phyloP scores from a whole-genome alignment of 2,888 invertebrate species.

The Spisula solida region DNA sequence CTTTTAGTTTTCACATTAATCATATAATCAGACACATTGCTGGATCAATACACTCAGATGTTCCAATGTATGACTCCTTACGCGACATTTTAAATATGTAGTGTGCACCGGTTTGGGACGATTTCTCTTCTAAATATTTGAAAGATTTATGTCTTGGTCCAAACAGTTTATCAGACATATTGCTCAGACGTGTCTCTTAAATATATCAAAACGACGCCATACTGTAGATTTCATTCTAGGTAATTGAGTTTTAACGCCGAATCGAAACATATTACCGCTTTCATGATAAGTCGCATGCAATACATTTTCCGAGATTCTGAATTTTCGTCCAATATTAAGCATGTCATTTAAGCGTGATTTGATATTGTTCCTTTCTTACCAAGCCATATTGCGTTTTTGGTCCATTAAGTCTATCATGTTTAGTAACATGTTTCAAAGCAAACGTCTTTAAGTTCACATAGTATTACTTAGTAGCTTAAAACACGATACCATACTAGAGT shows the following conservation, averaged over 20 bases:
- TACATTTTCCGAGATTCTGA: not conserved
- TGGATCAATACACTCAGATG: not conserved
- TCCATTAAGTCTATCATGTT: too few species aligned
- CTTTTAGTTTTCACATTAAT: not conserved
- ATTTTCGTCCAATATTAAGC: not conserved
- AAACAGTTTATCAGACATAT: slow-evolving; percentile 19
- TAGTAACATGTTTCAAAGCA: too few species aligned
- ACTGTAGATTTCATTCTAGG: not conserved
- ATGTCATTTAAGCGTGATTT: too few species aligned
- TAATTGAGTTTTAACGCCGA: slow-evolving; percentile 17
- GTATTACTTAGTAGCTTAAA: too few species aligned
- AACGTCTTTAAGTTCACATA: too few species aligned
- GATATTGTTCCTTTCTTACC: too few species aligned
- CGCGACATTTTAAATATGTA: not conserved
- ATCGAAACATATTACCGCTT: not conserved
- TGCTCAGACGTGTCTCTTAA: not conserved
- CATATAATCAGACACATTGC: not conserved
- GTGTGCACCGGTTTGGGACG: not conserved
- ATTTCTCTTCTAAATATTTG: not conserved
- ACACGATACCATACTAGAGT: too few species aligned
- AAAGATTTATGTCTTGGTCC: not conserved
- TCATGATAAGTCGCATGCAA: not conserved
- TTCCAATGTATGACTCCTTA: not conserved
- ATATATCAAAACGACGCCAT: slow-evolving; percentile 20
- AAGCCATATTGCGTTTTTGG: too few species aligned